phyloP scores from a whole-genome alignment of 2,888 invertebrate species.

The Entomobrya proxima region DNA sequence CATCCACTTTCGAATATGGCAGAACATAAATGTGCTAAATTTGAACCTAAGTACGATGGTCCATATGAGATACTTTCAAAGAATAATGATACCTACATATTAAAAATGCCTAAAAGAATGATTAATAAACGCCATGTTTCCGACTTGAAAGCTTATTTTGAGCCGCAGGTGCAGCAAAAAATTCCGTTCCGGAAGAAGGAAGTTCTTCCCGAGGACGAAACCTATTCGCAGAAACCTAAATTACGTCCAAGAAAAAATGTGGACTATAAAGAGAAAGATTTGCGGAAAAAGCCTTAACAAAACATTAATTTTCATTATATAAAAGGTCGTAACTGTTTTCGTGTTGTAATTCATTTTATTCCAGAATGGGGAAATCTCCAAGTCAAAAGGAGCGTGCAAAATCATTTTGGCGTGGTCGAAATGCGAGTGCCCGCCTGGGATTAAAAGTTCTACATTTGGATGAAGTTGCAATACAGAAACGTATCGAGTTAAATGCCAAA shows the following conservation, averaged over 20 bases:
- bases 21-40: background rate
- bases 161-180: background rate
- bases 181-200: background rate
- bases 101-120: background rate
- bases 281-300: background rate
- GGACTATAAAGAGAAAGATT: conserved; percentile 8
- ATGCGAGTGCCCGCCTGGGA: background rate
- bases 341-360: background rate
- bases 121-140: conserved; percentile 12
- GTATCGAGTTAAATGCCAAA: too few relatives aligned
- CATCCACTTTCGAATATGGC: background rate
- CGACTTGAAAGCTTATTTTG: conserved; percentile 4
- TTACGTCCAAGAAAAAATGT: background rate
- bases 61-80: background rate
- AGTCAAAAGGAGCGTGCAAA: too few relatives aligned
- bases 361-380: background rate
- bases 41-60: background rate
- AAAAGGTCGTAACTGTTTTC: background rate
- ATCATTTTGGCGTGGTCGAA: background rate
- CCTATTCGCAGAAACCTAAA: background rate
- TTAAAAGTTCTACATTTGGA: background rate
- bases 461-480: background rate
- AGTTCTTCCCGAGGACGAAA: background rate
- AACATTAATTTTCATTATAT: background rate
- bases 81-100: background rate